Percentiles rank a stretch among this genome's conserved stretches.
These are phyloP conservation scores for Halesus radiatus DNA, from an alignment of 1,140 invertebrate genomes.

Conservation along the genomic window DNA sequence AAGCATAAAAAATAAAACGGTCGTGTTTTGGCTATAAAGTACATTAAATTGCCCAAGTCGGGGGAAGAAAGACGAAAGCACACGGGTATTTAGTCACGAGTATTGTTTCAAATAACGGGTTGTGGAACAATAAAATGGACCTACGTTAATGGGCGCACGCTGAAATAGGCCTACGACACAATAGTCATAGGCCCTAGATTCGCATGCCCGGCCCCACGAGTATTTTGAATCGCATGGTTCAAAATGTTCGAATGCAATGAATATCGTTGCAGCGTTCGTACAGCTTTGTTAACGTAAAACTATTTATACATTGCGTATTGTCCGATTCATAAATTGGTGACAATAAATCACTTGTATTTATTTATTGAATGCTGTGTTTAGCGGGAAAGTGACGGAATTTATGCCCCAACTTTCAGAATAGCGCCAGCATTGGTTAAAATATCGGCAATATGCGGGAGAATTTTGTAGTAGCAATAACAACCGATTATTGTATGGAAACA, in stretches of 20 bases:
- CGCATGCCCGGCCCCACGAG: too few relatives aligned
- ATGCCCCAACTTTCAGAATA: conserved; percentile 10
- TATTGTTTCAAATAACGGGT: conserved; percentile 26
- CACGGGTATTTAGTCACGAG: conserved; percentile 10
- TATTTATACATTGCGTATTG: conserved; percentile 42
- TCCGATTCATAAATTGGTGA: conserved; percentile 43
- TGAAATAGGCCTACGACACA: not conserved
- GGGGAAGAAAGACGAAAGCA: not conserved
- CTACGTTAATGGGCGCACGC: not conserved
- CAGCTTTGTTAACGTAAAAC: conserved; percentile 36
- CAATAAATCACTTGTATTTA: conserved; percentile 45
- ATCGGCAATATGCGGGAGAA: not conserved
- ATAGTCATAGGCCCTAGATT: not conserved
- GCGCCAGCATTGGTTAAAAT: not conserved
- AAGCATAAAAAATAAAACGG: too few relatives aligned
- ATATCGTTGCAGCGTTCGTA: conserved; percentile 15
- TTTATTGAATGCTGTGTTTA: conserved; percentile 40
- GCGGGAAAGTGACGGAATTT: conserved; percentile 22
- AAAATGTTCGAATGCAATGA: conserved; percentile 17
- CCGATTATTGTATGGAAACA: not conserved
- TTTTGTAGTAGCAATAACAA: conserved; percentile 4
- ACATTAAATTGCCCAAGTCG: not conserved
- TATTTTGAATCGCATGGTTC: not conserved
- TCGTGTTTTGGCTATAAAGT: not conserved
- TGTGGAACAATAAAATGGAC: not conserved